Evolutionary conservation across 2,888 invertebrate species (phyloP), one percentile per base, ranked within the genome.

Genomic region (Meiosimyza platycephala): DNA sequence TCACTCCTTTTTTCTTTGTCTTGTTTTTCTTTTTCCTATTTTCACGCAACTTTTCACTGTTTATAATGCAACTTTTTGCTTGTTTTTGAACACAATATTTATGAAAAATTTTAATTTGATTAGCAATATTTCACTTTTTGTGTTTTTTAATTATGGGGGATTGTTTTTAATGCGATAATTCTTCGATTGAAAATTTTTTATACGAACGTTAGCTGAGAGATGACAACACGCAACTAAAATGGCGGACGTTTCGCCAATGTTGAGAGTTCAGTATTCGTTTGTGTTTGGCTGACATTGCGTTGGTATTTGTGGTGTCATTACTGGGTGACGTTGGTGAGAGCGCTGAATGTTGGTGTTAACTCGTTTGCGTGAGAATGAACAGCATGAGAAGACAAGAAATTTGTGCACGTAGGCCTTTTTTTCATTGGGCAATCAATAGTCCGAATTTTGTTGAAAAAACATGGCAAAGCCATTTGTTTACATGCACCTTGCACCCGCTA

Each of bases 141-240:
- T 57, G 40, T 55, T 63, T 72, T 57, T 50, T 28, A 60, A 70
- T 59, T 33, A 68, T 40, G 54, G 15, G 40, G 40, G 47, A 16
- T 63, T 12, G 52, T 40, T 40, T 67, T 72, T 72, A 59, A 74
- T 48, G 48, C 9, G 15, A 6, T 70, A 48, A 18, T 62, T 77
- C 80, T 80, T 78, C 72, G 73, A 73, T 77, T 80, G 77, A 75
- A 77, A 79, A 77, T 75, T 79, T 79, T 78, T 57, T 73, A 74
- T 74, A 74, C 77, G 78, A 74, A 77, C 79, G 76, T 78, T 74
- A 76, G 79, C 74, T 79, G 75, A 79, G 79, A 81, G 80, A 78
- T 80, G 82, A 82, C 81, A 82, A 82, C 83, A 83, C 83, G 83
- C 84, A 84, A 82, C 82, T 83, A 83, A 84, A 81, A 85, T 84